These are phyloP conservation scores for Lithobius niger DNA, from an alignment of 1,140 invertebrate genomes.

Conservation along the genomic window DNA sequence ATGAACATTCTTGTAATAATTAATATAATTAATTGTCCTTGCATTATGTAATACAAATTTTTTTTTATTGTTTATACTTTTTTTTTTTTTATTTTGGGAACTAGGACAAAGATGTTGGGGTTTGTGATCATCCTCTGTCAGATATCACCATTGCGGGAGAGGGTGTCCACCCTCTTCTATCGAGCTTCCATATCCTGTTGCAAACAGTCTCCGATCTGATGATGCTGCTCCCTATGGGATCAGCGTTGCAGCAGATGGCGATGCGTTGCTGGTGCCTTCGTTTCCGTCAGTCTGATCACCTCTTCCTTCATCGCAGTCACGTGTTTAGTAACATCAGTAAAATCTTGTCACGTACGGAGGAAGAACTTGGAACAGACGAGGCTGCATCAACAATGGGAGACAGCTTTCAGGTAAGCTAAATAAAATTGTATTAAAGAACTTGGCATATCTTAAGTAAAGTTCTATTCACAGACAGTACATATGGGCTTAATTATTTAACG, in stretches of 20 bases:
- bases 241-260: conserved; percentile 76
- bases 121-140: conserved; percentile 65
- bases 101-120: conserved; percentile 30
- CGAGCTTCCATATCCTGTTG: conserved; percentile 71
- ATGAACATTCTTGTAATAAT: not conserved
- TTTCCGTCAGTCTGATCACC: conserved; percentile 75
- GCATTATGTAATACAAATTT: not conserved
- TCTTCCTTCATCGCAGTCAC: conserved; percentile 81
- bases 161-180: conserved; percentile 59
- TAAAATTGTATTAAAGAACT: too few species aligned
- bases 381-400: conserved; percentile 7
- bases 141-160: conserved; percentile 67
- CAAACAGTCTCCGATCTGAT: conserved; percentile 87
- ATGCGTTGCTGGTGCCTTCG: conserved; percentile 84
- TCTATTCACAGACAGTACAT: too few species aligned
- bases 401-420: conserved; percentile 9
- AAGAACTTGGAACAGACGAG: conserved; percentile 35
- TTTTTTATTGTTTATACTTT: conserved; percentile 1
- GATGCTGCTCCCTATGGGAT: conserved; percentile 72
- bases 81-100: conserved; percentile 3
- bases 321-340: conserved; percentile 94
- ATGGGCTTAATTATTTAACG: too few species aligned
- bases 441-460: too few species aligned
- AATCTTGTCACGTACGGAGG: conserved; percentile 84
- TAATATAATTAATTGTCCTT: not conserved